phyloP scores from a whole-genome alignment of 1,140 invertebrate species.

The Heliothis subflexa region DNA sequence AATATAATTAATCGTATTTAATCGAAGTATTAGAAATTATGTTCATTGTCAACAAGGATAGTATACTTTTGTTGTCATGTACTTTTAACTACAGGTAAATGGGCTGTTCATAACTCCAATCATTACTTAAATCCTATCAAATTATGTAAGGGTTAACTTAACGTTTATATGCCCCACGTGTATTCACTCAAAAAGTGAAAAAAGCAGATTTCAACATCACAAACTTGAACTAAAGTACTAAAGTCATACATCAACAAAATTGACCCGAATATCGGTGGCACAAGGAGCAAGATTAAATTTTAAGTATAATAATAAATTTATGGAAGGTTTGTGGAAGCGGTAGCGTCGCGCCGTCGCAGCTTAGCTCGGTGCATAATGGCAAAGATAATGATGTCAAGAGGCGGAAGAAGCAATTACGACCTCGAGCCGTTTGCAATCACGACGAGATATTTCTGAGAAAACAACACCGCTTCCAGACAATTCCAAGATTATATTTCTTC shows the following conservation, averaged over 20 bases:
- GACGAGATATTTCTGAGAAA: conserved; percentile 62
- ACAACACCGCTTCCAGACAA: conserved; percentile 64
- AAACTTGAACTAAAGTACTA: conserved; percentile 16
- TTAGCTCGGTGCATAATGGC: conserved; percentile 72
- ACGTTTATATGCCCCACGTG: too few relatives aligned
- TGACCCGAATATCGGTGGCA: conserved; percentile 29
- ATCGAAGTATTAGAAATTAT: conserved; percentile 14
- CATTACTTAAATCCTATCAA: too few relatives aligned
- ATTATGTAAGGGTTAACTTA: too few relatives aligned
- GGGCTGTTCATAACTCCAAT: too few relatives aligned
- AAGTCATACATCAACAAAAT: conserved; percentile 29
- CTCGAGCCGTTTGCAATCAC: conserved; percentile 66
- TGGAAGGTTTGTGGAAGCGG: conserved; percentile 48
- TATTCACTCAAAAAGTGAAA: not conserved
- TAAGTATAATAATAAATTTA: conserved; percentile 59
- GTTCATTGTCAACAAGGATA: conserved; percentile 1
- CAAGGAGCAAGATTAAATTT: conserved; percentile 42
- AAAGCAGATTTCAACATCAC: not conserved
- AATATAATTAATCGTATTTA: conserved; percentile 28
- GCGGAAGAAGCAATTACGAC: conserved; percentile 79
- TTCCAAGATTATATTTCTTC: conserved; percentile 62
- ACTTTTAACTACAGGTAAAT: not conserved
- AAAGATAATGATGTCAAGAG: conserved; percentile 77
- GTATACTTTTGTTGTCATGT: not conserved
- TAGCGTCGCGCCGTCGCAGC: conserved; percentile 32